Conservation (phyloP, 2,113 vertebrate genomes). For the Brienomyrus brachyistius region DNA sequence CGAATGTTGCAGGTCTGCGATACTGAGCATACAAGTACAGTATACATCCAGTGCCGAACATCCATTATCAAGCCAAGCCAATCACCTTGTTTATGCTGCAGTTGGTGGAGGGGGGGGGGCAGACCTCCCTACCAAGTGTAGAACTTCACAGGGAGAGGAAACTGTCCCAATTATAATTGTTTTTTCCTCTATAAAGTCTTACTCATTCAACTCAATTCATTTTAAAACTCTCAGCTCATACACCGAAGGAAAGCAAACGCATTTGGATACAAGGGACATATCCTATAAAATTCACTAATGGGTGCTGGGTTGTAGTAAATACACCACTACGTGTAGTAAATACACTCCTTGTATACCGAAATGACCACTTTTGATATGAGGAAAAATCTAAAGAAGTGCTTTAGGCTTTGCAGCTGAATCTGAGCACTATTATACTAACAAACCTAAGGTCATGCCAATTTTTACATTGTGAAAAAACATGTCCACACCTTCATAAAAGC, state of each 20-base stretch:
- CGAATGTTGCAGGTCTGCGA: not conserved
- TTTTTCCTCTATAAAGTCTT: not conserved
- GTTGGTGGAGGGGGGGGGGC: not conserved
- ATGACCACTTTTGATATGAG: not conserved
- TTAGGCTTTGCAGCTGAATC: not conserved
- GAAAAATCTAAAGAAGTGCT: not conserved
- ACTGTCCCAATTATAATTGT: not conserved
- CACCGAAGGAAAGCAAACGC: not conserved
- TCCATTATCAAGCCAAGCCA: not conserved
- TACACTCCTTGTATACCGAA: not conserved
- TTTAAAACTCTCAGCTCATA: not conserved
- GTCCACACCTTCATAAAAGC: not conserved
- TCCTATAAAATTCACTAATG: not conserved
- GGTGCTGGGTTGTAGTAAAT: not conserved
- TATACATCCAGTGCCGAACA: not conserved
- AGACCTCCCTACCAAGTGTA: not conserved
- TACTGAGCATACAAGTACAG: not conserved
- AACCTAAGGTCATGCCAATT: not conserved
- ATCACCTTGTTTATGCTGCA: not conserved
- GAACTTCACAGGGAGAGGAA: not conserved
- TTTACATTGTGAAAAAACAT: not conserved
- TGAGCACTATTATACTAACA: conserved; percentile 6
- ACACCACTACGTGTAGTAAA: not conserved
- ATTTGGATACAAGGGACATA: not conserved
- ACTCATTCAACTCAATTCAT: not conserved